Conservation (phyloP, 2,888 invertebrate species). For the Timema podura region DNA sequence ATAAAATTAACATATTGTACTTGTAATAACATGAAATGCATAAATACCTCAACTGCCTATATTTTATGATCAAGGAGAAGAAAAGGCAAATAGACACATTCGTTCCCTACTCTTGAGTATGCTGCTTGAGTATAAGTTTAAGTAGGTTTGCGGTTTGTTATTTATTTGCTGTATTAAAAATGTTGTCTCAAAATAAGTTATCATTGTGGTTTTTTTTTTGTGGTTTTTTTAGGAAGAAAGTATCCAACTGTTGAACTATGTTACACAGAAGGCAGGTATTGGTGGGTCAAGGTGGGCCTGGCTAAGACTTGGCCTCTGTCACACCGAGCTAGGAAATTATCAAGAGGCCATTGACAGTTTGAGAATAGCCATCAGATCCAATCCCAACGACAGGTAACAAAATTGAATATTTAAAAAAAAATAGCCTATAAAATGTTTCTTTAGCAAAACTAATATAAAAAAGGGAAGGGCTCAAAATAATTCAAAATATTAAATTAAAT, state of each 20-base stretch:
- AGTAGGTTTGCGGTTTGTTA: too few relatives aligned
- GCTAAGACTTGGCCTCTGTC: slow-evolving; percentile 78
- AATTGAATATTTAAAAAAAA: too few relatives aligned
- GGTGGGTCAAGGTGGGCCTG: slow-evolving; percentile 68
- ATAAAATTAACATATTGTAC: too few relatives aligned
- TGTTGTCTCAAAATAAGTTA: slow-evolving; percentile 13
- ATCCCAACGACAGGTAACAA: slow-evolving; percentile 60
- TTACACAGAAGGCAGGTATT: slow-evolving; percentile 47
- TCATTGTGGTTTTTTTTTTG: too few relatives aligned
- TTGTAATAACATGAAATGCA: too few relatives aligned
- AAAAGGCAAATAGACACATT: too few relatives aligned
- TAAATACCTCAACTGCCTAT: too few relatives aligned
- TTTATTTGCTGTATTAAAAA: slow-evolving; percentile 27
- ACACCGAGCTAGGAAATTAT: slow-evolving; percentile 67
- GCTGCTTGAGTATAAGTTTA: background rate
- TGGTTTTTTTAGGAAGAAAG: slow-evolving; percentile 51
- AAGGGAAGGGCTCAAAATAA: too few relatives aligned
- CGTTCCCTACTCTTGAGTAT: background rate
- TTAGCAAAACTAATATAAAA: too few relatives aligned
- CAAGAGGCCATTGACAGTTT: slow-evolving; percentile 72
- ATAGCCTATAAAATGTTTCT: too few relatives aligned
- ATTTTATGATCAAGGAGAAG: too few relatives aligned
- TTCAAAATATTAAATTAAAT: too few relatives aligned
- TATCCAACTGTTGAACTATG: slow-evolving; percentile 56
- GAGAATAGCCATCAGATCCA: slow-evolving; percentile 64